These are phyloP conservation scores for Nephrotoma guestfalica DNA, from an alignment of 2,888 invertebrate species.

Conservation along the genomic window DNA sequence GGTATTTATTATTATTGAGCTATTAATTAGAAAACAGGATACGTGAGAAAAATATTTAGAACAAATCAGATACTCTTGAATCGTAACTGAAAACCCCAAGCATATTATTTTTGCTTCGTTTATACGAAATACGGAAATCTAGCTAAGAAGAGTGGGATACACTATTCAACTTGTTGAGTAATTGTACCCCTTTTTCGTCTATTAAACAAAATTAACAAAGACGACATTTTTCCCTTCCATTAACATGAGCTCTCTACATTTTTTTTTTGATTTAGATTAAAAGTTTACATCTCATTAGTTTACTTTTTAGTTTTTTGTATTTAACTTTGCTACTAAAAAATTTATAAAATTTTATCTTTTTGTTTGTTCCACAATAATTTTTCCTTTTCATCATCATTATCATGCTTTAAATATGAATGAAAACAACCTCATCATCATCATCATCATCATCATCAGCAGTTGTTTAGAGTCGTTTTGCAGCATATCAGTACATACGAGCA, in stretches of 20 bases:
- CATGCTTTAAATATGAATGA: background rate
- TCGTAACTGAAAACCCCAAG: background rate
- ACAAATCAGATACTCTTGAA: background rate
- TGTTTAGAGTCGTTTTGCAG: background rate
- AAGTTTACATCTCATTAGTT: background rate
- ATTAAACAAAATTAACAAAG: background rate
- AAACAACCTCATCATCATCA: background rate
- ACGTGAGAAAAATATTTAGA: background rate
- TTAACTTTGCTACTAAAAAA: background rate
- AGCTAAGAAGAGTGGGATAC: background rate
- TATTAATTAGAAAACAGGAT: background rate
- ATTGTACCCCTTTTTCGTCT: background rate
- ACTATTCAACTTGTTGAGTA: background rate
- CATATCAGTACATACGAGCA: background rate
- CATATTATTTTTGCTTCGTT: background rate
- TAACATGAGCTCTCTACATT: background rate
- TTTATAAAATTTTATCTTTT: background rate
- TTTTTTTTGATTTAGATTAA: background rate
- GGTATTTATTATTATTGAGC: background rate
- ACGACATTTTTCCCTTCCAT: background rate
- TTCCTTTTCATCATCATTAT: background rate
- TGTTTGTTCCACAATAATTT: background rate
- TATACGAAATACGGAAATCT: no score
- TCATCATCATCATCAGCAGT: background rate
- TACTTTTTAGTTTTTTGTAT: background rate